Base-by-base conservation (phyloP, 2,888 invertebrate genomes). In the Agrochola litura region DNA sequence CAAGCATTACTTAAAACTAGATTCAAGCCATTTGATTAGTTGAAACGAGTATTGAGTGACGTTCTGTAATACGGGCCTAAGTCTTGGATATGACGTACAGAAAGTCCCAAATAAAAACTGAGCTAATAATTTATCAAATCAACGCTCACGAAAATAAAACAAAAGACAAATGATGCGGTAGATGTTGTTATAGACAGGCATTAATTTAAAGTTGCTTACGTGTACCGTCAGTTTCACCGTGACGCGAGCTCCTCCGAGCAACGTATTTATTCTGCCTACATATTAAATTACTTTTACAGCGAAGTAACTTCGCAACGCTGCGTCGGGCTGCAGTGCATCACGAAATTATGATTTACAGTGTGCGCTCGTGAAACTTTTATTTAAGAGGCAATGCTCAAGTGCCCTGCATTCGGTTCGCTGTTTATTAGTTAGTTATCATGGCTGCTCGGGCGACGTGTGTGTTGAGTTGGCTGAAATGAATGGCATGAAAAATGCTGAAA, bases 211-310 rank as follows among this genome's bases (percentile, higher is more conserved):
- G 75, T 81, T 84, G 49, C 49, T 52, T 41, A 52, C 49, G n/a
- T 49, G 67, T 54, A 30, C 72, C 68, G 30, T 76, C 80, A 80
- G 76, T 41, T 83, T 58, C 72, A 61, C 65, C 69, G 43, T 70
- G 41, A 84, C 70, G 71, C 69, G 71, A 64, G 76, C 76, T 70
- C 64, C 75, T 81, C 80, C 54, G 73, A 73, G 76, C 54, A 80
- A 65, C 77, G 68, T 85, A 88, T 88, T 83, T 85, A 86, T 83
- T 85, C 87, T 85, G 89, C 86, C 86, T 87, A 89, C 88, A 88
- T 90, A 90, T 89, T 89, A 90, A 90, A 91, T 91, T 89, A 90
- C 88, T 90, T 90, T 88, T 87, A 85, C 87, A 83, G 84, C 83
- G 82, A 88, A 66, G 84, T 84, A 86, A 89, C 80, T 89, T 89